These are phyloP conservation scores for Lacanobia oleracea DNA, from an alignment of 2,888 invertebrate genomes.

Conservation along the genomic window DNA sequence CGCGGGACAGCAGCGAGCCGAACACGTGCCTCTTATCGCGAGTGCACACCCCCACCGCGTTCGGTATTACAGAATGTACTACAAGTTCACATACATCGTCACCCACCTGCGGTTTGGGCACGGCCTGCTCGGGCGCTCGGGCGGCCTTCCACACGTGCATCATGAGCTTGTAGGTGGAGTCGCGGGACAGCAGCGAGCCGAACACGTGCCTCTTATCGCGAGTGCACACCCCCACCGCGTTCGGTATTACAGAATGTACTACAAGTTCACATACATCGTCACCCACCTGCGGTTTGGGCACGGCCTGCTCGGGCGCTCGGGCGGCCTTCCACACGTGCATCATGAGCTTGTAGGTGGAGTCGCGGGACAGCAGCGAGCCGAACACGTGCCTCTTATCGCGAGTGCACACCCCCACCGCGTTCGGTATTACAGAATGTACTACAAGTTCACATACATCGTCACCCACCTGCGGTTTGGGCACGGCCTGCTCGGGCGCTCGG, in stretches of 20 bases:
- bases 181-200: slow-evolving; percentile 96
- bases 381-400: slow-evolving; percentile 96
- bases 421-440: slow-evolving; percentile 88
- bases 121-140: too few species aligned
- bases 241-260: slow-evolving; percentile 88
- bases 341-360: slow-evolving; percentile 97
- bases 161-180: slow-evolving; percentile 97
- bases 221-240: slow-evolving; percentile 97
- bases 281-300: slow-evolving; percentile 81
- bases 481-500: slow-evolving; percentile 83
- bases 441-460: slow-evolving; percentile 17
- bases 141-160: slow-evolving; percentile 95
- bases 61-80: too few species aligned
- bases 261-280: slow-evolving; percentile 15
- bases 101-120: too few species aligned
- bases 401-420: slow-evolving; percentile 97
- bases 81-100: too few species aligned
- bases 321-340: slow-evolving; percentile 95
- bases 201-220: slow-evolving; percentile 96
- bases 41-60: slow-evolving; percentile 97
- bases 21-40: slow-evolving; percentile 96
- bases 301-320: slow-evolving; percentile 83
- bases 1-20: slow-evolving; percentile 96
- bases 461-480: slow-evolving; percentile 81
- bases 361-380: slow-evolving; percentile 96